These are phyloP conservation scores for Aphelenchoides bicaudatus DNA, from an alignment of 2,888 invertebrate species.

Conservation along the genomic window DNA sequence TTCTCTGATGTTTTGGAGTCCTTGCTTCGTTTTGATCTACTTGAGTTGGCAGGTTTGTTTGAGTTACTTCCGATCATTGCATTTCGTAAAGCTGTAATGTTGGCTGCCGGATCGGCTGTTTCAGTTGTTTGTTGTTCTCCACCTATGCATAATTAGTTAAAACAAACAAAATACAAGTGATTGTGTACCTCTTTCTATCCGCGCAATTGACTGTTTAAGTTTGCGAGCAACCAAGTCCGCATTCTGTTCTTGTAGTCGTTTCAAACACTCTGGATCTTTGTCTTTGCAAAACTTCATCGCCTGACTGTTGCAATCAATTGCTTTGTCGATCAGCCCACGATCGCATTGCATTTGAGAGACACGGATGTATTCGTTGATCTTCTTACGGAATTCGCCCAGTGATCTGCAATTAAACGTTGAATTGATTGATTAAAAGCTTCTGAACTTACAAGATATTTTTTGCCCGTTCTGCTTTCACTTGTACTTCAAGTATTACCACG, in stretches of 20 bases:
- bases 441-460: constrained; percentile 65
- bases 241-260: constrained; percentile 54
- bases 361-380: constrained; percentile 58
- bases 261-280: constrained; percentile 47
- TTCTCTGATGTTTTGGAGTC: constrained; percentile 10
- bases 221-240: constrained; percentile 55
- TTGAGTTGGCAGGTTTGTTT: neutral
- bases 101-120: constrained; percentile 30
- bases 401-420: constrained; percentile 38
- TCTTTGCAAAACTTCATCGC: constrained; percentile 60
- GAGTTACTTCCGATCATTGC: constrained; percentile 16
- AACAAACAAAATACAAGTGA: constrained; percentile 9
- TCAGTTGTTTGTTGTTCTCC: constrained; percentile 22
- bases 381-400: constrained; percentile 55
- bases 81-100: constrained; percentile 27
- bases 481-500: constrained; percentile 78
- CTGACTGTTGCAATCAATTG: constrained; percentile 55
- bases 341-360: constrained; percentile 57
- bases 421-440: neutral
- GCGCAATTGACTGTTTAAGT: constrained; percentile 58
- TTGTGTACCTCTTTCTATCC: constrained; percentile 58
- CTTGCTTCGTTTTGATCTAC: neutral
- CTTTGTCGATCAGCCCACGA: constrained; percentile 57
- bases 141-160: constrained; percentile 19
- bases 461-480: constrained; percentile 66